Evolutionary conservation across 1,140 invertebrate genomes (phyloP).

Genomic region (Tetramorium parvispinum): DNA sequence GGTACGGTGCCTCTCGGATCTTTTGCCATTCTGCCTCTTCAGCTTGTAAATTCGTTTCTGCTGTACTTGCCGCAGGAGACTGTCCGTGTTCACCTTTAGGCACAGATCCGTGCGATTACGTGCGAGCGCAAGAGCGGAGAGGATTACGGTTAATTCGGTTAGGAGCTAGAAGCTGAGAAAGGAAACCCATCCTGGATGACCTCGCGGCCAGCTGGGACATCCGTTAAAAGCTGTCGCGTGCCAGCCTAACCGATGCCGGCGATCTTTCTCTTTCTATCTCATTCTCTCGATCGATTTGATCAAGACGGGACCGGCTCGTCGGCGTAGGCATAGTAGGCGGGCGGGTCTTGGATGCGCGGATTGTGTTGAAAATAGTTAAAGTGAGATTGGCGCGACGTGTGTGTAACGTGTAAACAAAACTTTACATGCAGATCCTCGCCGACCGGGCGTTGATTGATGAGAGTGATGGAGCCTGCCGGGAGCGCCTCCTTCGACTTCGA

Average conservation of each 20-base stretch:
- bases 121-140: constrained; percentile 68
- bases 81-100: constrained; percentile 39
- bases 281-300: background rate
- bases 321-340: background rate
- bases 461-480: constrained; percentile 96
- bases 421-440: constrained; percentile 97
- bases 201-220: constrained; percentile 56
- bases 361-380: constrained; percentile 19
- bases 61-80: background rate
- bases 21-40: background rate
- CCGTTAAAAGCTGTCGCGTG: constrained; percentile 53
- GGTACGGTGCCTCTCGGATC: background rate
- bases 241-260: constrained; percentile 15
- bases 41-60: constrained; percentile 52
- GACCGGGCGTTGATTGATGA: constrained; percentile 98
- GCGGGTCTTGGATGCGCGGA: background rate
- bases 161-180: constrained; percentile 72
- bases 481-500: constrained; percentile 95
- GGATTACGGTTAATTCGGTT: constrained; percentile 72
- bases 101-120: constrained; percentile 62
- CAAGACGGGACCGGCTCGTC: background rate
- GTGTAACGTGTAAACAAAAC: constrained; percentile 79
- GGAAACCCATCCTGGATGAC: constrained; percentile 71
- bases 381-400: background rate
- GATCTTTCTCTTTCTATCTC: constrained; percentile 25